Base-by-base conservation (phyloP, 2,888 invertebrate genomes). In the Ariolimax columbianus region DNA sequence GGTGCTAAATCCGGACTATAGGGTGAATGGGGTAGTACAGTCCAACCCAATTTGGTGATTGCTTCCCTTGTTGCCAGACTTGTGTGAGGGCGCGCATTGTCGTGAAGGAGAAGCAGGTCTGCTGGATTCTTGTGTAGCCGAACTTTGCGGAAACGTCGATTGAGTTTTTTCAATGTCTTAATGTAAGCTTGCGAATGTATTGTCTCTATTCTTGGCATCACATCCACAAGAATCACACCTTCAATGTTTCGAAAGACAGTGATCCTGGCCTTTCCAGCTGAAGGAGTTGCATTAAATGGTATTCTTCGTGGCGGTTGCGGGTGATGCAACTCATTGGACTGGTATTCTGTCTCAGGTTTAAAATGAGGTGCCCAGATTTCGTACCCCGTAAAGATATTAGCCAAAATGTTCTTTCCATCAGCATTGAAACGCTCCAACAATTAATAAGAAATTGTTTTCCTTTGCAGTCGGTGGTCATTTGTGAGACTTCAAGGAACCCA, bases 321-420 rank as follows among this genome's bases (percentile, higher is more conserved):
- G 36, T 68, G 14, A 19, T 36, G 36, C 68, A 33, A 68, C 68
- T 68, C 36, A 14, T 17, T 68, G 33, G 33, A 68, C 68, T 36
- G 68, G 33, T 36, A 36, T 68, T 68, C 36, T 38, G 68, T 33
- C 36, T 36, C 68, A 68, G 72, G 72, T 72, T 72, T 0, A 72
- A 72, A 38, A 72, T 40, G 72, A 72, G 23, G 72, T 72, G 72
- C 40, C 72, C 26, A 40, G 72, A 40, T 72, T 40, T 40, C 72
- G 26, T 72, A 38, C 38, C 72, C 23, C 40, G 72, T 40, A 72
- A 72, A 0, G 4, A 72, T 72, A 38, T 72, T 72, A 26, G 40
- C 40, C 40, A 72, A 72, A 72, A 38, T 1, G 23, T 23, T 72
- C 4, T 72, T 40, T 72, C 72, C 40, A 72, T 72, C 40, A 72